These are phyloP conservation scores for Lydus trimaculatus DNA, from an alignment of 2,888 invertebrate genomes.

Conservation along the genomic window DNA sequence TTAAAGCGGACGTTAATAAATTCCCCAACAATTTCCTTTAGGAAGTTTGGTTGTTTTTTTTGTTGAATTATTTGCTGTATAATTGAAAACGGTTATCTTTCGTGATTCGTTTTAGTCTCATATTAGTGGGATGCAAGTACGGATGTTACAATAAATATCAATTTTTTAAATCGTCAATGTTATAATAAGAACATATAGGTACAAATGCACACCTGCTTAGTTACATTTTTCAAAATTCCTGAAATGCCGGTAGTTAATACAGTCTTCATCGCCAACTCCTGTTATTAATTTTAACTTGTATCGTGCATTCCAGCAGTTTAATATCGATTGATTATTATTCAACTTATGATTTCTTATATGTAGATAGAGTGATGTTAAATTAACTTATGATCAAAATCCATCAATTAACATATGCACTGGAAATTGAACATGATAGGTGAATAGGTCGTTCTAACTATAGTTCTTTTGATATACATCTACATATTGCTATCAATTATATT, in stretches of 20 bases:
- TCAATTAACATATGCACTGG: conserved; percentile 18
- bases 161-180: conserved; percentile 31
- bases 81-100: not conserved
- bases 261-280: conserved; percentile 50
- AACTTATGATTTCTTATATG: conserved; percentile 26
- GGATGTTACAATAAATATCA: conserved; percentile 38
- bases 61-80: not conserved
- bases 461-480: conserved; percentile 11
- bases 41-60: not conserved
- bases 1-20: not conserved
- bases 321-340: conserved; percentile 43
- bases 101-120: not conserved
- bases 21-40: not conserved
- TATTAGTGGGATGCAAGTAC: conserved; percentile 26
- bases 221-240: conserved; percentile 48
- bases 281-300: conserved; percentile 48
- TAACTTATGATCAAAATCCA: conserved; percentile 25
- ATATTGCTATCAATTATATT: not conserved
- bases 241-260: conserved; percentile 53
- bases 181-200: not conserved
- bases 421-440: conserved; percentile 16
- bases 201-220: conserved; percentile 46
- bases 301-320: conserved; percentile 47
- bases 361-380: conserved; percentile 25
- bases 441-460: conserved; percentile 15